These are phyloP conservation scores for Xiphophorus couchianus DNA, from an alignment of 2,113 vertebrate genomes.

Conservation along the genomic window DNA sequence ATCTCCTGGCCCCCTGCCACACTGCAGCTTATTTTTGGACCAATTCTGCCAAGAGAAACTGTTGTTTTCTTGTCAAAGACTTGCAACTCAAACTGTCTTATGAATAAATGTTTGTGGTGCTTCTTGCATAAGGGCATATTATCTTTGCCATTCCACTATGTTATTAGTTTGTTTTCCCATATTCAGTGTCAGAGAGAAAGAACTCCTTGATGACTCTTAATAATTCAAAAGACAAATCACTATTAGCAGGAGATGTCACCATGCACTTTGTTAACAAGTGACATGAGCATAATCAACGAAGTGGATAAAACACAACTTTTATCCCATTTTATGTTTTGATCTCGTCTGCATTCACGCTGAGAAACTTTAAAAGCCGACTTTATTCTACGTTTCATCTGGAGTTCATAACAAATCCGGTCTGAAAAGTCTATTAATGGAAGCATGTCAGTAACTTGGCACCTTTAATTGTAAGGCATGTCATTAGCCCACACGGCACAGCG, in stretches of 20 bases:
- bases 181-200: not conserved
- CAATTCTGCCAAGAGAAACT: not conserved
- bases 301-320: not conserved
- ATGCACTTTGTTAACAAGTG: not conserved
- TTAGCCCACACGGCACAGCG: not conserved
- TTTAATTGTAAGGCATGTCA: conserved; percentile 14
- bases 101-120: not conserved
- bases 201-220: not conserved
- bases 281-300: not conserved
- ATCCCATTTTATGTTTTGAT: conserved; percentile 9
- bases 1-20: conserved; percentile 65
- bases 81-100: not conserved
- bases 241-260: conserved; percentile 14
- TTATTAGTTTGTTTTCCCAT: not conserved
- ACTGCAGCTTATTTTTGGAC: conserved; percentile 11
- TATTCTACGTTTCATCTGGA: not conserved
- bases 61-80: conserved; percentile 12
- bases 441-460: not conserved
- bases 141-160: conserved; percentile 5
- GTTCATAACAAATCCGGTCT: conserved; percentile 6
- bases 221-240: not conserved
- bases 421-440: conserved; percentile 2
- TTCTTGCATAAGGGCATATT: conserved; percentile 13
- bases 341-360: conserved; percentile 1
- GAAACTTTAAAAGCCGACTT: not conserved